Conservation (phyloP, 1,140 invertebrate genomes). For the Drosophila willistoni region DNA sequence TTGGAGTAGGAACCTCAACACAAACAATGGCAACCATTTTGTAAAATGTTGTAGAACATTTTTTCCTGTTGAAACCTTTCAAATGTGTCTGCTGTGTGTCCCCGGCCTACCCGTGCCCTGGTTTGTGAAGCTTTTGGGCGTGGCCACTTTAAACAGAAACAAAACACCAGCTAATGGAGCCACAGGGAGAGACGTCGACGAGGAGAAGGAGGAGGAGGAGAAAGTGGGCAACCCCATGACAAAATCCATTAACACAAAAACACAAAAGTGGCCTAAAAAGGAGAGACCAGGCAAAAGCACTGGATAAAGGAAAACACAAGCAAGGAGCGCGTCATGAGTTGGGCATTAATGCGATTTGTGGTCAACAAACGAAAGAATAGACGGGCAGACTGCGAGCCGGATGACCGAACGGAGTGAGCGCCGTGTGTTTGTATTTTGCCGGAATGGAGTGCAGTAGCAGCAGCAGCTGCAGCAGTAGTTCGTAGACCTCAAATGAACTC, state of each 20-base stretch:
- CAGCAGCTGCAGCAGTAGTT: slow-evolving; percentile 22
- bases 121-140: slow-evolving; percentile 29
- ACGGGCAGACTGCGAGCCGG: not conserved
- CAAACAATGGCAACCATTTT: slow-evolving; percentile 55
- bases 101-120: not conserved
- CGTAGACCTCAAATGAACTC: slow-evolving; percentile 43
- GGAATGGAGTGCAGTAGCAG: slow-evolving; percentile 19
- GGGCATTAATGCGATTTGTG: slow-evolving; percentile 48
- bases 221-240: slow-evolving; percentile 18
- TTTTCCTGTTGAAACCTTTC: slow-evolving; percentile 49
- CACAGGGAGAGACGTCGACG: slow-evolving; percentile 19
- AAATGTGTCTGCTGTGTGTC: slow-evolving; percentile 42
- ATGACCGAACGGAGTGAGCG: not conserved
- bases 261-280: slow-evolving; percentile 24
- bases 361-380: slow-evolving; percentile 31
- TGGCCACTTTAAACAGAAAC: slow-evolving; percentile 39
- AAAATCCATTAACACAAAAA: slow-evolving; percentile 49
- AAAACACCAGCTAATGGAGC: slow-evolving; percentile 36
- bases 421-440: slow-evolving; percentile 7
- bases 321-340: slow-evolving; percentile 9
- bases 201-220: not conserved
- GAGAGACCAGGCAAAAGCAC: not conserved
- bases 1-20: slow-evolving; percentile 22
- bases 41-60: slow-evolving; percentile 51
- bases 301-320: not conserved